Base-by-base conservation (phyloP, 2,797 vertebrate genomes). In the Protonibea diacanthus region DNA sequence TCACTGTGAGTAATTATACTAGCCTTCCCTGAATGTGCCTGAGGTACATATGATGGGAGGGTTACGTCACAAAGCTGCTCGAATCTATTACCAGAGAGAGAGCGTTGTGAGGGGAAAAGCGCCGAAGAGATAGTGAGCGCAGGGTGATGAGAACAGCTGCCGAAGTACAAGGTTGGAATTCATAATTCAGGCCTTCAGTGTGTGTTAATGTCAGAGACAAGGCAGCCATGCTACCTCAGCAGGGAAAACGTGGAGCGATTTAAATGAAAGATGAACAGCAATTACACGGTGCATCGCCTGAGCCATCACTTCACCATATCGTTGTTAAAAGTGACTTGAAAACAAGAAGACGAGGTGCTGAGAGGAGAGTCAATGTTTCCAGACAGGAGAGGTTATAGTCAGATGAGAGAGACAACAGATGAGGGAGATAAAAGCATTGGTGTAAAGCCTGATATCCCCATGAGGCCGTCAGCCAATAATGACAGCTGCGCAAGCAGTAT, bases 31-130 rank as follows among this genome's bases (percentile, higher is more conserved):
- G 84, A 89, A 87, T 85, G 80, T 82, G 90, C 90, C 90, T n/a
- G 71, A 70, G 86, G 91, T 92, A 57, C 78, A 69, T 74, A 82
- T 61, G 84, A 83, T 81, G 81, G 80, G 59, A 74, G 84, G 67
- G 83, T 91, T 89, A 88, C 91, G 75, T 95, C 92, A 94, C 82
- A 74, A 71, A 84, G 80, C 86, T 83, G 89, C 87, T 93, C 87
- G 81, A 93, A 91, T 93, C 81, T 92, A 91, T 93, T 92, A 92
- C 72, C 83, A 86, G 85, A 88, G 74, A 76, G 80, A 82, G 75
- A 80, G 77, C 60, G 38, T 69, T 83, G 64, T 17, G 59, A 80
- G 81, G 2, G 44, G 61, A 86, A 87, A 83, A 75, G 53, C 71
- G 80, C 77, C 86, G 68, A 66, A 76, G 85, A 92, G 85, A 89